These are phyloP conservation scores for Bucco capensis DNA, from an alignment of 2,113 vertebrate species.

Conservation along the genomic window DNA sequence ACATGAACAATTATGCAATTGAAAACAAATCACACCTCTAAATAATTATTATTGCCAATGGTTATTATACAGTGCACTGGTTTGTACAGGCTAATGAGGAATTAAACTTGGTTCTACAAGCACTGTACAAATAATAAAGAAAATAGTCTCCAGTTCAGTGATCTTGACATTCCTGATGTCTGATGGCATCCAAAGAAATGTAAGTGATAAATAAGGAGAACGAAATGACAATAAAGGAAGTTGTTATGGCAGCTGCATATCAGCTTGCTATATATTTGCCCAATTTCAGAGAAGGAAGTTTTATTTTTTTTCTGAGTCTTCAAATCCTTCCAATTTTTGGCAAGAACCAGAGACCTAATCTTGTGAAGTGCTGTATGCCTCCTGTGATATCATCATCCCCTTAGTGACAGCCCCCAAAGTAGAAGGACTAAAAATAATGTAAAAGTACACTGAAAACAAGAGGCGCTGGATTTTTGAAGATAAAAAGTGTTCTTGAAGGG, in stretches of 20 bases:
- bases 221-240: not conserved
- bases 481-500: not conserved
- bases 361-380: conserved; percentile 53
- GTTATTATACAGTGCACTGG: not conserved
- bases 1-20: not conserved
- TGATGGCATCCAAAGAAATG: not conserved
- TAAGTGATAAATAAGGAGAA: not conserved
- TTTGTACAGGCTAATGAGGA: not conserved
- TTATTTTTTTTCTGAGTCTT: conserved; percentile 21
- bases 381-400: conserved; percentile 48
- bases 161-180: not conserved
- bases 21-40: not conserved
- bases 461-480: conserved; percentile 1
- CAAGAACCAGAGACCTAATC: conserved; percentile 47
- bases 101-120: not conserved
- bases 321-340: conserved; percentile 25
- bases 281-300: not conserved
- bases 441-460: conserved; percentile 12
- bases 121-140: not conserved
- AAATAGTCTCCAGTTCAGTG: not conserved
- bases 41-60: not conserved
- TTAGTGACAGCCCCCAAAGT: conserved; percentile 46
- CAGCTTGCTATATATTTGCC: not conserved
- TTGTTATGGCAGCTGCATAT: not conserved
- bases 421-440: conserved; percentile 51